phyloP scores from a whole-genome alignment of 1,140 invertebrate species.

The Pseudoatta argentina region DNA sequence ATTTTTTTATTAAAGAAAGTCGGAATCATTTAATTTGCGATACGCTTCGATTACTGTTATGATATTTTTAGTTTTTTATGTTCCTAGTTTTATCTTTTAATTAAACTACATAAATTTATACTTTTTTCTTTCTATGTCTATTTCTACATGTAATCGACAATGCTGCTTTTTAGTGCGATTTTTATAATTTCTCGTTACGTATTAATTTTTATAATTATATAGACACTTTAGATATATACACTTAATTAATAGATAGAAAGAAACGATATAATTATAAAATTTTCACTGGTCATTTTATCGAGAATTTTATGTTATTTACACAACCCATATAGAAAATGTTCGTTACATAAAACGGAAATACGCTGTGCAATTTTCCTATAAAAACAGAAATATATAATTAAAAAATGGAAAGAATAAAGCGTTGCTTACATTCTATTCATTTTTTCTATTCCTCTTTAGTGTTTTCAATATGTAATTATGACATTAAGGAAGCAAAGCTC shows the following conservation, averaged over 20 bases:
- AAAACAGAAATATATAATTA: slow-evolving; percentile 2
- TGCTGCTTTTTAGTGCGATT: not conserved
- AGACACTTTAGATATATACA: not conserved
- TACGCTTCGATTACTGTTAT: slow-evolving; percentile 30
- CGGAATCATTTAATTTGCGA: slow-evolving; percentile 31
- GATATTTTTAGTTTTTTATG: not conserved
- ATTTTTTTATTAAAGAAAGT: slow-evolving; percentile 25
- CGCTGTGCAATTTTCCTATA: not conserved
- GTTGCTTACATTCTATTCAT: slow-evolving; percentile 18
- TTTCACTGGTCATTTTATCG: not conserved
- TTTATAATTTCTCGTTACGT: not conserved
- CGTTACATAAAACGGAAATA: slow-evolving; percentile 20
- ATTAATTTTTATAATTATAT: not conserved
- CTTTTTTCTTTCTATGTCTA: not conserved
- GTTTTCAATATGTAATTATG: slow-evolving; percentile 28
- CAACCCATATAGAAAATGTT: not conserved
- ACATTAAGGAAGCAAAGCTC: slow-evolving; percentile 20
- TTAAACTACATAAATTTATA: not conserved
- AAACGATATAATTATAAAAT: not conserved
- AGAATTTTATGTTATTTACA: not conserved
- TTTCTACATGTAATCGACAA: not conserved
- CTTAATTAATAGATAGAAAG: not conserved
- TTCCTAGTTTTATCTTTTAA: not conserved
- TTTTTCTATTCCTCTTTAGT: slow-evolving; percentile 11
- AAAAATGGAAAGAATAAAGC: not conserved